A percentile compares a stretch with the other conserved stretches of the same genome.
These are phyloP conservation scores for Petrocephalus sullivani DNA, from an alignment of 2,797 vertebrate species.

Conservation along the genomic window DNA sequence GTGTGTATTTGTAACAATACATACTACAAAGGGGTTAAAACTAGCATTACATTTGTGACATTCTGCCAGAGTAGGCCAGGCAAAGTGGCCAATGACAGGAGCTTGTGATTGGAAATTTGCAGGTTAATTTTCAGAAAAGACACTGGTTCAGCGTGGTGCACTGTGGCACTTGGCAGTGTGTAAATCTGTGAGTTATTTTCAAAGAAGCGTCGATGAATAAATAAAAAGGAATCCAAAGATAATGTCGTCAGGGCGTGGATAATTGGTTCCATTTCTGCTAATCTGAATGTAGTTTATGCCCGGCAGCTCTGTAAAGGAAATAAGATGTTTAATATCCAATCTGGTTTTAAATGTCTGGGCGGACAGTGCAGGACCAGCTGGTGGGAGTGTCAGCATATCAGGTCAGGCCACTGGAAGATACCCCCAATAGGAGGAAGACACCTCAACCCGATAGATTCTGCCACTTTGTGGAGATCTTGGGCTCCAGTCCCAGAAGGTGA, in stretches of 20 bases:
- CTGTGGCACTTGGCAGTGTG: neutral
- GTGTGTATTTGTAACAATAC: neutral
- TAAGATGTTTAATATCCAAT: neutral
- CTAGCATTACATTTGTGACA: slow-evolving; percentile 48
- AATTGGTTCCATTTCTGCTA: neutral
- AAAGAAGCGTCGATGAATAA: neutral
- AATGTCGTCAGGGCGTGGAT: neutral
- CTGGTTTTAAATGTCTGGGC: neutral
- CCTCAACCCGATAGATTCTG: neutral
- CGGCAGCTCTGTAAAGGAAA: neutral
- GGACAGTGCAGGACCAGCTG: neutral
- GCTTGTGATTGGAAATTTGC: neutral
- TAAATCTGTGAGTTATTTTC: neutral
- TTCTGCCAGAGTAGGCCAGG: neutral
- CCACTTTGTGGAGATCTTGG: neutral
- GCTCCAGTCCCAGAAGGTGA: neutral
- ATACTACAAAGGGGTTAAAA: slow-evolving; percentile 30
- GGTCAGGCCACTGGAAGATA: neutral
- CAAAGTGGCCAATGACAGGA: neutral
- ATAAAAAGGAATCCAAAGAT: neutral
- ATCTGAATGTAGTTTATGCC: neutral
- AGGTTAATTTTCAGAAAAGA: neutral
- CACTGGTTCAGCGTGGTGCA: neutral
- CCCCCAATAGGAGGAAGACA: neutral
- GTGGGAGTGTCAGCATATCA: neutral